Base-by-base conservation (phyloP, 1,140 invertebrate genomes). In the Drosophila repleta region DNA sequence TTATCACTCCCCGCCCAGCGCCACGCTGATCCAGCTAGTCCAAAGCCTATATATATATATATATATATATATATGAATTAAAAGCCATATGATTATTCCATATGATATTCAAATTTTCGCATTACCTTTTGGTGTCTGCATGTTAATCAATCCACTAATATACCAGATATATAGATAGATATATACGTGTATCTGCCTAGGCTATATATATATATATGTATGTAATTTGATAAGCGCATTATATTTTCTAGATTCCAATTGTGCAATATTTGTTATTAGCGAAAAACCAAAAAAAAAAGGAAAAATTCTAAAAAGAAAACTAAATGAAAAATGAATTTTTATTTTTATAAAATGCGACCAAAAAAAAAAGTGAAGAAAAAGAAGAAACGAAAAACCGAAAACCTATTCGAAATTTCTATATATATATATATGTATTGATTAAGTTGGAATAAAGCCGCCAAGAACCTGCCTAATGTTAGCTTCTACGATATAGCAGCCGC, bases 311-410 rank as follows among this genome's bases (percentile, higher is more conserved):
- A 69, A 26, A 67, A 35, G 15, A 55, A 56, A 70, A 13, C 4
- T 26, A 32, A 26, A 35, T 41, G 48, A 79, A 74, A 79, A 74
- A 67, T 21, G 51, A 76, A 79, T 87, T 87, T 87, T 87, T 87
- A 87, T 87, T 87, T 87, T 87, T 87, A 87, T 87, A 87, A 84
- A 85, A 87, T 78, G 82, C 83, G 82, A 87, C 82, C 83, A 87
- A 88, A 74, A 60, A 71, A 58, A 52, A 43, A 51, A n/a, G n/a
- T n/a, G n/a, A 17, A 7, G n/a, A 6, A 7, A 57, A 55, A 51
- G 6, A 6, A 26, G 29, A 17, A 7, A 8, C 6, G 7, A 17
- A 65, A 48, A 48, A 26, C 11, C 15, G 48, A 52, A 4, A 62
- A 48, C 49, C 24, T 76, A 37, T 70, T 70, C 61, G 53, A 68